Conservation (phyloP, 1,140 invertebrate species). For the Drosophila mauritiana region DNA sequence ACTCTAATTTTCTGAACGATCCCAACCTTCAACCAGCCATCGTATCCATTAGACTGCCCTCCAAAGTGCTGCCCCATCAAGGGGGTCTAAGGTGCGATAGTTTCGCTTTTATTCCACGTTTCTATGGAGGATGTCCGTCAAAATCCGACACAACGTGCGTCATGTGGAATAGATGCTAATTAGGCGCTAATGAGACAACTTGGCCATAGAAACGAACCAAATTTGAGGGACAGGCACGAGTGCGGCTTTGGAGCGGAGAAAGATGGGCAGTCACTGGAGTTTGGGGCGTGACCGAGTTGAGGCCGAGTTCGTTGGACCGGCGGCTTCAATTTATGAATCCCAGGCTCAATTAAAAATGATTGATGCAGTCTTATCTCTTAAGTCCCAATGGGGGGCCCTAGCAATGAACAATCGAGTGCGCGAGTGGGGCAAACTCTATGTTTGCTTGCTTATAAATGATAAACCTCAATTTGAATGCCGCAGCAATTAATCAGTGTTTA, state of each 20-base stretch:
- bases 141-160: conserved; percentile 20
- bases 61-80: conserved; percentile 23
- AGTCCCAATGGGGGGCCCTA: conserved; percentile 22
- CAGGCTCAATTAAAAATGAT: conserved; percentile 73
- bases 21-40: conserved; percentile 2
- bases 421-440: conserved; percentile 9
- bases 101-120: conserved; percentile 19
- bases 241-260: not conserved
- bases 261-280: conserved; percentile 8
- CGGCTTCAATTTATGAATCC: conserved; percentile 43
- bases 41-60: conserved; percentile 15
- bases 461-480: conserved; percentile 64
- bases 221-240: conserved; percentile 3
- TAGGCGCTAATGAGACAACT: conserved; percentile 65
- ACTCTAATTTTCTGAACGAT: not conserved
- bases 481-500: conserved; percentile 72
- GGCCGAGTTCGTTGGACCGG: conserved; percentile 43
- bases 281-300: not conserved
- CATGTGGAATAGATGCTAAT: conserved; percentile 73
- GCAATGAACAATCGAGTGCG: conserved; percentile 65
- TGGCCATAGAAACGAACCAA: conserved; percentile 25
- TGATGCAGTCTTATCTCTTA: conserved; percentile 63
- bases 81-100: conserved; percentile 13
- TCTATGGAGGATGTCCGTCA: conserved; percentile 47
- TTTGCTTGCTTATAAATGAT: conserved; percentile 60